Base-by-base conservation (phyloP, 2,113 vertebrate genomes). In the Malurus melanocephalus region DNA sequence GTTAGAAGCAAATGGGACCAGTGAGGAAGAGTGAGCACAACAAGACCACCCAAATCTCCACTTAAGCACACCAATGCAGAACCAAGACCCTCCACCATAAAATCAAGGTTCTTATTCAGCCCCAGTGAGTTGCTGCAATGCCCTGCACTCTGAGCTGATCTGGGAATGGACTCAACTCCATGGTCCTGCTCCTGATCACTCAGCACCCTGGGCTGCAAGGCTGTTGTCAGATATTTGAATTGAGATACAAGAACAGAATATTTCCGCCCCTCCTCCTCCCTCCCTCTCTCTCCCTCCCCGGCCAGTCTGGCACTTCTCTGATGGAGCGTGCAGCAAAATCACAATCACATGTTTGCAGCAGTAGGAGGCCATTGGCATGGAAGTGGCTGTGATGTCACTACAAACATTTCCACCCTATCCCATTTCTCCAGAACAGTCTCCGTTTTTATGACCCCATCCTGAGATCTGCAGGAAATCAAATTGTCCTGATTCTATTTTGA, bases 401-500 rank as follows among this genome's bases (percentile, higher is more conserved):
- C 80, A 92, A 95, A 94, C 90, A 91, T 93, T 95, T 91, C 95
- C 90, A 93, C 92, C 86, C 94, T 90, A 93, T 93, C 92, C 95
- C 88, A 13, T 93, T 87, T 93, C 93, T 95, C 84, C 88, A 93
- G 93, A 91, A 88, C 92, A 95, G 95, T 94, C 94, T 96, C 95
- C 27, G 46, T 95, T 95, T 96, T 96, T 95, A 96, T 95, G 95
- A 94, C 92, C 86, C 90, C 92, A 93, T 95, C 92, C 92, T 87
- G 92, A 73, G 95, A 96, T 94, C 93, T 93, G 94, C 93, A 96
- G 95, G 93, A 96, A 95, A 96, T 94, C 92, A 93, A 96, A 94
- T 95, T 94, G 93, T 96, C 92, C 92, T 69, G 92, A 51, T 93
- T 16, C 95, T 95, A 93, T 96, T 95, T 92, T 69, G 90, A 93